These are phyloP conservation scores for Andrena marginata DNA, from an alignment of 2,888 invertebrate genomes.

Conservation along the genomic window DNA sequence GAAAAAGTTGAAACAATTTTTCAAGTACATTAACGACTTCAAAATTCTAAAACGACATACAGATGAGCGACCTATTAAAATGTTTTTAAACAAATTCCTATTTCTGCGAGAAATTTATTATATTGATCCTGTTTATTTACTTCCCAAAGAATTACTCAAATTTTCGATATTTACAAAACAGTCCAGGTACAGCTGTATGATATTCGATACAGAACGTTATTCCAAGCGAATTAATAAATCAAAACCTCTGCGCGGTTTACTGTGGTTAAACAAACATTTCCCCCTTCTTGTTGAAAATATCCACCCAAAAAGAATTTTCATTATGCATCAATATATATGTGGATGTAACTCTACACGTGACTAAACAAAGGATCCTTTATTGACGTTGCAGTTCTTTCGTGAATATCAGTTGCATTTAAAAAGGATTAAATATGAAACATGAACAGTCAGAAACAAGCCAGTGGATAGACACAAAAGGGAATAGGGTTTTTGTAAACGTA, in stretches of 20 bases:
- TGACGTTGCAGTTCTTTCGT: not conserved
- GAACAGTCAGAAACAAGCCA: not conserved
- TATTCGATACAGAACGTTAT: too few species aligned
- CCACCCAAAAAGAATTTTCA: not conserved
- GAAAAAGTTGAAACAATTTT: too few species aligned
- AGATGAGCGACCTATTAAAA: too few species aligned
- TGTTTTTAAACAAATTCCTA: too few species aligned
- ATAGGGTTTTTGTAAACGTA: not conserved
- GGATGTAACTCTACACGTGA: not conserved
- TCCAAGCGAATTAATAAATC: too few species aligned
- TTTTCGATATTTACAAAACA: too few species aligned
- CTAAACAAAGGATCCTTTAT: not conserved
- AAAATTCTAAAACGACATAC: too few species aligned
- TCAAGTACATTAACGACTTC: too few species aligned
- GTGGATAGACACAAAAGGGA: not conserved
- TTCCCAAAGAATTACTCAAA: too few species aligned
- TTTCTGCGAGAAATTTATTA: too few species aligned
- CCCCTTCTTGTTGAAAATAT: not conserved
- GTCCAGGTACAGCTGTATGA: too few species aligned
- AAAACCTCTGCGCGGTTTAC: not conserved
- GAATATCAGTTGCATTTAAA: not conserved
- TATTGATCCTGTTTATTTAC: too few species aligned
- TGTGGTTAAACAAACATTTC: not conserved
- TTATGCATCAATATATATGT: not conserved
- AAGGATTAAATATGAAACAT: not conserved